Percentiles rank a stretch among this genome's conserved stretches.
These are phyloP conservation scores for Anoura caudifer DNA, from an alignment of 2,113 vertebrate species.

Conservation along the genomic window DNA sequence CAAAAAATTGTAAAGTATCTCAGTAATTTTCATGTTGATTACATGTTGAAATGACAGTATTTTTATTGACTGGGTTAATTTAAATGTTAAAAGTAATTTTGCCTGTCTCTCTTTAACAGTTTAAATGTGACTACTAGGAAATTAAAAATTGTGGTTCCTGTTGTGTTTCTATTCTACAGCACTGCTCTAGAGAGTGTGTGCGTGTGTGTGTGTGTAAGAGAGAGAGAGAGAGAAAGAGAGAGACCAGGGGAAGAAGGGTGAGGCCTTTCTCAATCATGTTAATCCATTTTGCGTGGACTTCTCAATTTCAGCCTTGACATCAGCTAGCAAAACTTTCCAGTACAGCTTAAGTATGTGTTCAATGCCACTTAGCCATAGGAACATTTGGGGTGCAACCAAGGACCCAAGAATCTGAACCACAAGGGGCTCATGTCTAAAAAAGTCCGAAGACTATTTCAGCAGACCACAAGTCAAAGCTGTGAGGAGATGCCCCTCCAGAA, in stretches of 20 bases:
- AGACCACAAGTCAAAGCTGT: background rate
- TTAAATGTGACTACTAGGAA: background rate
- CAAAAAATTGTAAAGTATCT: background rate
- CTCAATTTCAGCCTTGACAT: background rate
- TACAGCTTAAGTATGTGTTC: background rate
- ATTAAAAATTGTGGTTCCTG: background rate
- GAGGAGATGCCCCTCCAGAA: background rate
- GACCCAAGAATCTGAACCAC: background rate
- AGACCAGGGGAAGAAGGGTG: background rate
- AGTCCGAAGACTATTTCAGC: background rate
- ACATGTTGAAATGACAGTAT: background rate
- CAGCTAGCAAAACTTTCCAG: background rate
- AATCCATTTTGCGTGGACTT: background rate
- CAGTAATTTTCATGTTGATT: background rate
- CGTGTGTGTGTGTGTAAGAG: background rate
- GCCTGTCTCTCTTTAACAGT: constrained; percentile 9
- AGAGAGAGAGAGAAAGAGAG: too few species aligned
- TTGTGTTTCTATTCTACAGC: background rate
- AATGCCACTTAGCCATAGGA: background rate
- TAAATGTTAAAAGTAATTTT: constrained; percentile 21
- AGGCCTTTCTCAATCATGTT: background rate
- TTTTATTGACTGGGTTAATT: background rate
- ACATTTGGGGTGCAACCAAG: background rate
- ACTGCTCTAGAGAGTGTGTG: background rate
- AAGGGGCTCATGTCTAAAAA: background rate